Conservation (phyloP, 2,113 vertebrate genomes). For the Panthera uncia region DNA sequence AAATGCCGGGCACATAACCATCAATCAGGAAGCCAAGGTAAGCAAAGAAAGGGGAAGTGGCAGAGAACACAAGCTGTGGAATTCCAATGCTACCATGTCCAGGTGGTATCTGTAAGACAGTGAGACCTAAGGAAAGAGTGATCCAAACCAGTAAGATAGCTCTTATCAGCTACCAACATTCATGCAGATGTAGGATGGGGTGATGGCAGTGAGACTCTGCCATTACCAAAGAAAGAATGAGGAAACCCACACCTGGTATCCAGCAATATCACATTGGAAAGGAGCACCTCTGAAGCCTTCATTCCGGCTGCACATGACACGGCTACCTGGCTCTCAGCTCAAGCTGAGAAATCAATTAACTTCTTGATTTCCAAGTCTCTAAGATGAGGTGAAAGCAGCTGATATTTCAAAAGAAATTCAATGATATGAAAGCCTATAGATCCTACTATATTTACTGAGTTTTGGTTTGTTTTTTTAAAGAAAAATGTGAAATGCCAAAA, state of each 20-base stretch:
- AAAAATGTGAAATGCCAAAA: constrained; percentile 56
- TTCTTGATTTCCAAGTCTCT: constrained; percentile 56
- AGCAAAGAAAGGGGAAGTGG: constrained; percentile 51
- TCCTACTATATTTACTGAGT: not conserved
- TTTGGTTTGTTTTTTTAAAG: constrained; percentile 12
- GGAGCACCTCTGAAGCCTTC: not conserved
- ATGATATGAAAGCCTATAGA: constrained; percentile 13
- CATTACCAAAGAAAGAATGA: not conserved
- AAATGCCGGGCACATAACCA: constrained; percentile 46
- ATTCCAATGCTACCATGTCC: constrained; percentile 35
- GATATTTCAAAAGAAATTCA: constrained; percentile 56
- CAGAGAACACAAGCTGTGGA: constrained; percentile 55
- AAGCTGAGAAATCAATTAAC: constrained; percentile 18
- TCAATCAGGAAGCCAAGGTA: constrained; percentile 56
- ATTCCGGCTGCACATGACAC: not conserved
- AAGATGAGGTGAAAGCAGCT: constrained; percentile 27
- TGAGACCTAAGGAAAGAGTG: constrained; percentile 23
- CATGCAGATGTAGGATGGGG: not conserved
- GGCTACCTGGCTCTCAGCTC: not conserved
- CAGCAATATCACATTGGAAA: not conserved
- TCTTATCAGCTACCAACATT: not conserved
- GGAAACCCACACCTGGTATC: not conserved
- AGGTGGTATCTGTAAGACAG: constrained; percentile 7
- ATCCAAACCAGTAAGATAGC: constrained; percentile 42
- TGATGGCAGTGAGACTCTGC: not conserved